Percentiles rank a stretch among this genome's conserved stretches.
phyloP scores from a whole-genome alignment of 2,888 invertebrate species.

The Pilophorus perplexus region DNA sequence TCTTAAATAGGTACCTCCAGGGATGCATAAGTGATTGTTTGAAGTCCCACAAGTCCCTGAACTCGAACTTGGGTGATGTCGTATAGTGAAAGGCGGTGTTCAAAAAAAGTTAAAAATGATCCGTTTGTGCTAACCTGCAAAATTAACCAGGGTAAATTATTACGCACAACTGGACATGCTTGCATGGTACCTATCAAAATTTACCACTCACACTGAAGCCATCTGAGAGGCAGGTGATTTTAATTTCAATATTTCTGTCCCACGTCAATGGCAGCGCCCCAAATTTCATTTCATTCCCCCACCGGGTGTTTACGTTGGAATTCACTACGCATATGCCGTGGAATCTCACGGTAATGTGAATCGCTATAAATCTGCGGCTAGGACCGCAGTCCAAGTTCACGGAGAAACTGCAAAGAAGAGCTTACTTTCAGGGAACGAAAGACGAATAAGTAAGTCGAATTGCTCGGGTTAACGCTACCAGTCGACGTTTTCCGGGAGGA shows the following conservation, averaged over 20 bases:
- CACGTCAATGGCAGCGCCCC: slow-evolving; percentile 64
- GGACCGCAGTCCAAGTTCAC: slow-evolving; percentile 53
- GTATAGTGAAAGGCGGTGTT: slow-evolving; percentile 72
- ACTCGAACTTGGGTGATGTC: slow-evolving; percentile 70
- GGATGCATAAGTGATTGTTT: slow-evolving; percentile 64
- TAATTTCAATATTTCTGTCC: slow-evolving; percentile 70
- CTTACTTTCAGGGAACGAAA: too few species aligned
- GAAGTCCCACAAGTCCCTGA: slow-evolving; percentile 71
- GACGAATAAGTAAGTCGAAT: too few species aligned
- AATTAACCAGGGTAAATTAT: neutral
- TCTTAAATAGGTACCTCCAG: slow-evolving; percentile 54
- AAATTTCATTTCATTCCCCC: slow-evolving; percentile 74
- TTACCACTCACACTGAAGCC: slow-evolving; percentile 50
- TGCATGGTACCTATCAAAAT: neutral
- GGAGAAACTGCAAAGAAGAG: slow-evolving; percentile 52
- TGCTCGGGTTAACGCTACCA: slow-evolving; percentile 54
- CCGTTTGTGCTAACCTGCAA: slow-evolving; percentile 64
- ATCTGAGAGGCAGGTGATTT: slow-evolving; percentile 62
- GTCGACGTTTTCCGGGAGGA: slow-evolving; percentile 71
- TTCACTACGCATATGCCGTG: slow-evolving; percentile 64
- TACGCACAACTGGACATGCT: neutral
- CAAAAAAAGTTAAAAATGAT: slow-evolving; percentile 65
- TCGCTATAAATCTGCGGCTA: slow-evolving; percentile 61
- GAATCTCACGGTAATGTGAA: slow-evolving; percentile 81
- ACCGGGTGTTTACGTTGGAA: slow-evolving; percentile 70